Percentiles rank a stretch among this genome's conserved stretches.
These are phyloP conservation scores for Perca fluviatilis DNA, from an alignment of 2,113 vertebrate species.

Conservation along the genomic window DNA sequence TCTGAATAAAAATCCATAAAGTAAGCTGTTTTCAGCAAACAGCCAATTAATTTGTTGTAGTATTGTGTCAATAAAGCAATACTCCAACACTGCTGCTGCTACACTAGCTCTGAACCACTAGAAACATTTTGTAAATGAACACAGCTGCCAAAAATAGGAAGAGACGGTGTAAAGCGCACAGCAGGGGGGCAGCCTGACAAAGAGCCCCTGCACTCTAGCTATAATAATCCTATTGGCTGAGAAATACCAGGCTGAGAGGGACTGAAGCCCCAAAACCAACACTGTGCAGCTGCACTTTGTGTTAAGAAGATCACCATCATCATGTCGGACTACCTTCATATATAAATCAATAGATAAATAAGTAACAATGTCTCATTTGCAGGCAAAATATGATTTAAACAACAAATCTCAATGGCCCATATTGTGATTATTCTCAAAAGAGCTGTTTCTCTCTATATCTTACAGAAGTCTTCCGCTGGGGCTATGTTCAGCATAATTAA, in stretches of 20 bases:
- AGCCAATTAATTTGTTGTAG: neutral
- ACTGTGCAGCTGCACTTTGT: conserved; percentile 15
- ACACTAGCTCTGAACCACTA: neutral
- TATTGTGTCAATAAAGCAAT: neutral
- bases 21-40: neutral
- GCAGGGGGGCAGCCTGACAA: conserved; percentile 64
- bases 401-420: neutral
- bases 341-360: neutral
- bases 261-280: conserved; percentile 50
- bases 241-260: neutral
- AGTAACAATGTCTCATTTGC: neutral
- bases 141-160: conserved; percentile 65
- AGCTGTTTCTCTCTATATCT: neutral
- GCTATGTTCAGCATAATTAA: neutral
- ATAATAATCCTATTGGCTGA: conserved; percentile 85
- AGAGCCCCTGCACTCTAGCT: conserved; percentile 77
- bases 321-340: neutral
- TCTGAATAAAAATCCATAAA: neutral
- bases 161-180: conserved; percentile 81
- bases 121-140: conserved; percentile 69
- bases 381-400: neutral
- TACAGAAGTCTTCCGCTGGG: neutral
- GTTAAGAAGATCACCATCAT: neutral
- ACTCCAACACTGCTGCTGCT: neutral
- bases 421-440: neutral